Conservation (phyloP, 2,888 invertebrate species). For the Acleris cristana region DNA sequence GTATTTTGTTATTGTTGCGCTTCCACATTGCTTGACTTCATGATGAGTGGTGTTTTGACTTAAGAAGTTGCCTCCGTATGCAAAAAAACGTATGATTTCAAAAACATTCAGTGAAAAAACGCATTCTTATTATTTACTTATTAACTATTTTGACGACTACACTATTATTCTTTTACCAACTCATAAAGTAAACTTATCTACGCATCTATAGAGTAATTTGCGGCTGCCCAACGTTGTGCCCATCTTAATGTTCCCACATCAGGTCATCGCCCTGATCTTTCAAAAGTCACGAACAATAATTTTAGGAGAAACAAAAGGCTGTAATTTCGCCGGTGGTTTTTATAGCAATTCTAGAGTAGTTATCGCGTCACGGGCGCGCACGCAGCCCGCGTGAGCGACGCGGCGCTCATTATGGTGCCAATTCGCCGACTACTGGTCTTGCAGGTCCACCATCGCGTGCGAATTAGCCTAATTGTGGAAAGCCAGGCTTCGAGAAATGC, state of each 20-base stretch:
- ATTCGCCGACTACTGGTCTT: constrained; percentile 76
- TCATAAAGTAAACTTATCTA: too few species aligned
- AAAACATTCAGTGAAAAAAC: too few species aligned
- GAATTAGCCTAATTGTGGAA: constrained; percentile 75
- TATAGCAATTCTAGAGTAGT: constrained; percentile 40
- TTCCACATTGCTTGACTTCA: constrained; percentile 23
- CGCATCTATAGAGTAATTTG: too few species aligned
- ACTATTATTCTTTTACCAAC: too few species aligned
- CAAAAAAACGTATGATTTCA: too few species aligned
- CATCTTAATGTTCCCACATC: constrained; percentile 25
- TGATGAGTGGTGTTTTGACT: constrained; percentile 6
- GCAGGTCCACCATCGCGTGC: constrained; percentile 67
- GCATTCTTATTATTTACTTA: too few species aligned
- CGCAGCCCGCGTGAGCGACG: constrained; percentile 63
- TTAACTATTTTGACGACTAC: too few species aligned
- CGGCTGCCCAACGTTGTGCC: background rate
- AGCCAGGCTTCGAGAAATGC: constrained; percentile 69
- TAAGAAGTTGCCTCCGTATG: background rate
- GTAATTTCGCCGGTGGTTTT: constrained; percentile 34
- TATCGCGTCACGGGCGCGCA: constrained; percentile 49
- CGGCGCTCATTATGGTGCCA: constrained; percentile 65
- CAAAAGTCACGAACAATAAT: constrained; percentile 33
- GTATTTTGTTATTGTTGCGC: constrained; percentile 31
- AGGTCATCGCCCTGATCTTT: constrained; percentile 34
- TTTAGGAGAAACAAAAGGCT: constrained; percentile 34